Base-by-base conservation (phyloP, 2,888 invertebrate genomes). In the Lithodes maja region DNA sequence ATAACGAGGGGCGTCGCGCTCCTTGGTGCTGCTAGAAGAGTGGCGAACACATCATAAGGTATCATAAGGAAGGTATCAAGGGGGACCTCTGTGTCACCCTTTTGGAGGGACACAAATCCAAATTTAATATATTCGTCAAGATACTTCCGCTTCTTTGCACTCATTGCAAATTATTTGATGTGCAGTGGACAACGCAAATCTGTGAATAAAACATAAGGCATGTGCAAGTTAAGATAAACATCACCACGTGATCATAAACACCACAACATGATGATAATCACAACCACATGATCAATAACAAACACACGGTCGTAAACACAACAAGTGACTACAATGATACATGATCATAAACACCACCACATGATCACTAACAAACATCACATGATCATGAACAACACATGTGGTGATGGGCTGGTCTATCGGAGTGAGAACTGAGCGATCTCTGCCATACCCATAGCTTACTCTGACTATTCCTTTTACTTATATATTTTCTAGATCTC, bases 41-140 rank as follows among this genome's bases (percentile, higher is more conserved):
- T 33, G 33, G 33, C 33, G 33, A 33, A 33, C 33, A 33, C 33
- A 33, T 33, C 33, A 33, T 33, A 33, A 33, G 33, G 33, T 33
- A 33, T 33, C 33, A 33, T 33, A 33, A 33, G 33, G 33, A 33
- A 33, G 33, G 33, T 33, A 33, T 33, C 33, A 33, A 33, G 86
- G 50, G 80, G 71, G 55, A 81, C 82, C 86, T 55, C 81, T n/a
- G 85, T 85, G 80, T 85, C 77, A 54, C 55, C 61, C 68, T 82
- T 86, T 81, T 86, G 49, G 82, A 86, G 79, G 80, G 74, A 82
- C 86, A 86, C 82, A 55, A 86, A 81, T 86, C 79, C 82, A 81
- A 86, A 86, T 17, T 75, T 55, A 82, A 86, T 74, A 69, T 80
- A 86, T 9, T 86, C 49, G 17, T 69, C 83, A 83, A 52, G 15